phyloP scores from a whole-genome alignment of 1,140 invertebrate genomes.

The Pogonomyrmex californicus region DNA sequence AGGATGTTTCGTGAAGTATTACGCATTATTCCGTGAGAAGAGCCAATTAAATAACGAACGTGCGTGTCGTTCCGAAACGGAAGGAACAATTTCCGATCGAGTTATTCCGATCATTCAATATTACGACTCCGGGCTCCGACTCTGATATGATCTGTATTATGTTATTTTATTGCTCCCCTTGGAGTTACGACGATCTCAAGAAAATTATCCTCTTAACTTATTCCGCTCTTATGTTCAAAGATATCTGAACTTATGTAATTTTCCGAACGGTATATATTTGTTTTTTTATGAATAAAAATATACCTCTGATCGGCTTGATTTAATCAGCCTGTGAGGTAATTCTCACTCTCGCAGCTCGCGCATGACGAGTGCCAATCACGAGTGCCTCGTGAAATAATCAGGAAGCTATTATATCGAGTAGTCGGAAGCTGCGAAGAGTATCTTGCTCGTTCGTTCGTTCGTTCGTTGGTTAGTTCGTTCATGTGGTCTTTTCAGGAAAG shows the following conservation, averaged over 20 bases:
- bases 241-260: not conserved
- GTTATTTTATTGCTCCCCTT: not conserved
- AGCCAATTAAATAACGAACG: not conserved
- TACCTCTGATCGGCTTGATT: not conserved
- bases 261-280: not conserved
- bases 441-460: constrained; percentile 14
- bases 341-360: not conserved
- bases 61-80: not conserved
- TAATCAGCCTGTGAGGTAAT: constrained; percentile 36
- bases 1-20: constrained; percentile 7
- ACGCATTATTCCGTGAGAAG: not conserved
- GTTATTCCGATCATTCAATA: too few relatives aligned
- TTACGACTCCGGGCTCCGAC: too few relatives aligned
- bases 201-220: not conserved
- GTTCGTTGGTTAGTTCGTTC: not conserved
- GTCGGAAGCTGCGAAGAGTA: constrained; percentile 8
- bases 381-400: constrained; percentile 51
- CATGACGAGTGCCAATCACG: constrained; percentile 35
- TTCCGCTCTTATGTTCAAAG: too few relatives aligned
- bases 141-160: not conserved
- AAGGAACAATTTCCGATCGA: not conserved
- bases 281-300: not conserved
- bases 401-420: constrained; percentile 47
- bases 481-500: not conserved
- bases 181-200: not conserved